These are phyloP conservation scores for Drosophila ficusphila DNA, from an alignment of 1,140 invertebrate genomes.

Conservation along the genomic window DNA sequence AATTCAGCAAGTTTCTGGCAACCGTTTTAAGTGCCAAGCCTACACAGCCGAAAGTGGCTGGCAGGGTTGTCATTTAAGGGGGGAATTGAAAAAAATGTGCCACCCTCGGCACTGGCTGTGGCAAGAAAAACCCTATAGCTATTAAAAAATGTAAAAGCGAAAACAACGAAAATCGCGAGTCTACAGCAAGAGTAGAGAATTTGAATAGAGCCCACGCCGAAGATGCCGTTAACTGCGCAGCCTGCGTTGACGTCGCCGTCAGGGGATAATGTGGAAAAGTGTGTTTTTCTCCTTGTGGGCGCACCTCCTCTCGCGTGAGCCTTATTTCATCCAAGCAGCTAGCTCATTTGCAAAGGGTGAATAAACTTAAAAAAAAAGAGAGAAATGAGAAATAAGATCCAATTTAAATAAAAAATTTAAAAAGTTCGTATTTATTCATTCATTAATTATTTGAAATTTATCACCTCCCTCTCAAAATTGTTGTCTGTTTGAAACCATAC, in stretches of 20 bases:
- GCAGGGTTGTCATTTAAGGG: constrained; percentile 60
- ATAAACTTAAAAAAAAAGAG: constrained; percentile 70
- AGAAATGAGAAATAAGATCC: constrained; percentile 1
- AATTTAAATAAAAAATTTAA: neutral
- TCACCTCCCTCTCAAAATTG: too few relatives aligned
- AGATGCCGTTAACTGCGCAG: constrained; percentile 25
- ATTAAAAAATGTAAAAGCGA: constrained; percentile 83
- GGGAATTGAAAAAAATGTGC: constrained; percentile 64
- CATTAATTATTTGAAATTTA: too few relatives aligned
- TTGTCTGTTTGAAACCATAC: too few relatives aligned
- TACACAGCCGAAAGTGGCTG: constrained; percentile 51
- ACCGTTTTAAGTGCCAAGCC: constrained; percentile 67
- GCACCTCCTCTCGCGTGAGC: neutral
- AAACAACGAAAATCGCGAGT: constrained; percentile 82
- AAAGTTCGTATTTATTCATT: neutral
- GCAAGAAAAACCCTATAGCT: constrained; percentile 68
- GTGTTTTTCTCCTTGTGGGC: constrained; percentile 55
- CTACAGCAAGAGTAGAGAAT: constrained; percentile 79
- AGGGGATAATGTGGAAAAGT: constrained; percentile 74
- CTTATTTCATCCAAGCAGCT: constrained; percentile 2
- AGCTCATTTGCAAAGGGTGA: constrained; percentile 81
- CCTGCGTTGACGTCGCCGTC: constrained; percentile 21
- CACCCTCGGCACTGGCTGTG: constrained; percentile 53
- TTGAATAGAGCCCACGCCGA: constrained; percentile 66
- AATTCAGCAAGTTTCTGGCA: constrained; percentile 56